Evolutionary conservation across 2,113 vertebrate species (phyloP).

Genomic region (Rhinogobius similis): DNA sequence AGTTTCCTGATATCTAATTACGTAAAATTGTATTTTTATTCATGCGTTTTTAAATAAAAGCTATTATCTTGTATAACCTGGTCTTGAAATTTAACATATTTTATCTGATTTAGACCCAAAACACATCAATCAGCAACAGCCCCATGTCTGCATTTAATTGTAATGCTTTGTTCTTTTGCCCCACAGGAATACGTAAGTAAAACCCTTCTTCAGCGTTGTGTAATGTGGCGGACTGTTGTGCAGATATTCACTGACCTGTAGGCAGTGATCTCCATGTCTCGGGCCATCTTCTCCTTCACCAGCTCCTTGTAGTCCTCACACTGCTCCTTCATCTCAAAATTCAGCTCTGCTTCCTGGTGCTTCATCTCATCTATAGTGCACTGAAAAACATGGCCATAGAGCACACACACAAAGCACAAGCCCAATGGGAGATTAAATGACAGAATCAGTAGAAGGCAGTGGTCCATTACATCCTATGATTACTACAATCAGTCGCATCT

Average conservation of each 20-base stretch:
- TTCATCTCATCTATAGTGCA: conserved; percentile 59
- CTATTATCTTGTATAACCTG: too few relatives aligned
- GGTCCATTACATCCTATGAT: conserved; percentile 30
- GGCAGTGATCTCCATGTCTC: conserved; percentile 76
- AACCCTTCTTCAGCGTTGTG: neutral
- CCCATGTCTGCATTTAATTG: neutral
- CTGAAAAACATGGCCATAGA: conserved; percentile 37
- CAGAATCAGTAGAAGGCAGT: conserved; percentile 36
- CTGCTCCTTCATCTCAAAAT: conserved; percentile 72
- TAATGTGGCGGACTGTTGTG: neutral
- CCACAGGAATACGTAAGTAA: neutral
- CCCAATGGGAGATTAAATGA: conserved; percentile 27
- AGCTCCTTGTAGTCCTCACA: conserved; percentile 69
- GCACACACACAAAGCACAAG: conserved; percentile 6
- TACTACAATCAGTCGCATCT: conserved; percentile 30
- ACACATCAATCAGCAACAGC: neutral
- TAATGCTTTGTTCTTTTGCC: neutral
- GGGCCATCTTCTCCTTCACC: conserved; percentile 77
- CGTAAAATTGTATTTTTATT: neutral
- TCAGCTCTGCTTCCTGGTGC: conserved; percentile 57
- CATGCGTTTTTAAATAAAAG: too few relatives aligned
- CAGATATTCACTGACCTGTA: conserved; percentile 69
- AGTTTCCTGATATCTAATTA: neutral
- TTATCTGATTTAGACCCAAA: conserved; percentile 8
- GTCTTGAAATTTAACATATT: too few relatives aligned